Evolutionary conservation across 2,113 vertebrate species (phyloP).

Genomic region (Megaleporinus macrocephalus): DNA sequence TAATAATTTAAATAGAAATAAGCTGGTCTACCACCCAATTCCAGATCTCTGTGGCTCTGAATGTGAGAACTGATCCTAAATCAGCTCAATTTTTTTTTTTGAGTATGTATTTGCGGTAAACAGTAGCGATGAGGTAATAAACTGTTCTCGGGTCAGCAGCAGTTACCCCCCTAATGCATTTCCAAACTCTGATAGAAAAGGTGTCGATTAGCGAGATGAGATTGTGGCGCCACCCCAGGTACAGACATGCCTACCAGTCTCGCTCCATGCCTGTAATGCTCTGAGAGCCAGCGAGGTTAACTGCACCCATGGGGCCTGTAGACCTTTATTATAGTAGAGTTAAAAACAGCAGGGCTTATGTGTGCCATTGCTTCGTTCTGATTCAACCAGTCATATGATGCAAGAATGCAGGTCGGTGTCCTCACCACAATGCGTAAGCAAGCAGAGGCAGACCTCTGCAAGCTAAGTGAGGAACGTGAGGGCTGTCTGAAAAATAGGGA

Average conservation of each 20-base stretch:
- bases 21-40: background rate
- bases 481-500: background rate
- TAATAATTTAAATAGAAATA: background rate
- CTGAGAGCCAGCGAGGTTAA: background rate
- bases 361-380: background rate
- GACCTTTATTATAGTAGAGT: conserved; percentile 7
- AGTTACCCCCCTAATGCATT: background rate
- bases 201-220: background rate
- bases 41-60: background rate
- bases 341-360: conserved; percentile 52
- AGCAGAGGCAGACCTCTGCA: background rate
- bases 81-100: background rate
- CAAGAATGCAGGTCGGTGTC: conserved; percentile 21
- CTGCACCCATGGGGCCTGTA: background rate
- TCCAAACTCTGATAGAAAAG: background rate
- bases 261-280: conserved; percentile 24
- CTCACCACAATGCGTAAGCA: conserved; percentile 7
- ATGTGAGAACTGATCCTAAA: background rate
- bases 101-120: background rate
- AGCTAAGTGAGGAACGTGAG: background rate
- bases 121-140: background rate
- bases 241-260: conserved; percentile 5
- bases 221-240: background rate
- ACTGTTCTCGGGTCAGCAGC: background rate
- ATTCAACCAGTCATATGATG: conserved; percentile 23